Evolutionary conservation across 2,113 vertebrate genomes (phyloP).

Genomic region (Mormyrus lacerda): DNA sequence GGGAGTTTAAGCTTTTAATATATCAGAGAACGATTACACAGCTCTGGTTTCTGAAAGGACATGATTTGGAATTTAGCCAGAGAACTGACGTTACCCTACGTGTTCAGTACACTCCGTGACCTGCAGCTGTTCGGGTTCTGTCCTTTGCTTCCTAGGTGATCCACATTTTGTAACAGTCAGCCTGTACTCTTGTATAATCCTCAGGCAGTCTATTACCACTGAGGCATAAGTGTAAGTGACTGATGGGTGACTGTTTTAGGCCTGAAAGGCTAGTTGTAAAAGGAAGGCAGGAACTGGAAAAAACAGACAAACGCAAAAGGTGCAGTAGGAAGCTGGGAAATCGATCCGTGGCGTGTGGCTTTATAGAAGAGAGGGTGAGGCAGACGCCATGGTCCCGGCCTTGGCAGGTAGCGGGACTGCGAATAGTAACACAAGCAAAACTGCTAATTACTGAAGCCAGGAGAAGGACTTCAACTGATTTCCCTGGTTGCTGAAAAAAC

Average conservation of each 20-base stretch:
- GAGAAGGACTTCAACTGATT: background rate
- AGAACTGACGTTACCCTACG: background rate
- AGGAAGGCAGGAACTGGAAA: background rate
- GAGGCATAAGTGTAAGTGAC: background rate
- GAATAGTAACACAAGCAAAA: background rate
- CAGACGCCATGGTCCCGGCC: background rate
- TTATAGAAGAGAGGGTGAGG: background rate
- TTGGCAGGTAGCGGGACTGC: background rate
- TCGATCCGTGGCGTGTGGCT: background rate
- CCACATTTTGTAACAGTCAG: background rate
- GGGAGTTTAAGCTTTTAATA: background rate
- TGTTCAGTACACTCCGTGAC: background rate
- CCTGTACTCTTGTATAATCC: background rate
- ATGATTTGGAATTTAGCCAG: background rate
- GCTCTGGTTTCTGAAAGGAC: background rate
- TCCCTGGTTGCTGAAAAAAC: background rate
- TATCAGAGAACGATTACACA: background rate
- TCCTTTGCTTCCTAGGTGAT: background rate
- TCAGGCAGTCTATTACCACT: background rate
- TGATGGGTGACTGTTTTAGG: background rate
- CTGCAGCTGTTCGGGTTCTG: background rate
- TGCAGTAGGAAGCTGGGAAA: background rate
- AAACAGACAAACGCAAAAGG: background rate
- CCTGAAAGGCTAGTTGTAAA: background rate
- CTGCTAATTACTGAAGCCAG: background rate